Conservation (phyloP, 2,113 vertebrate genomes). For the Cinclus mexicanus region DNA sequence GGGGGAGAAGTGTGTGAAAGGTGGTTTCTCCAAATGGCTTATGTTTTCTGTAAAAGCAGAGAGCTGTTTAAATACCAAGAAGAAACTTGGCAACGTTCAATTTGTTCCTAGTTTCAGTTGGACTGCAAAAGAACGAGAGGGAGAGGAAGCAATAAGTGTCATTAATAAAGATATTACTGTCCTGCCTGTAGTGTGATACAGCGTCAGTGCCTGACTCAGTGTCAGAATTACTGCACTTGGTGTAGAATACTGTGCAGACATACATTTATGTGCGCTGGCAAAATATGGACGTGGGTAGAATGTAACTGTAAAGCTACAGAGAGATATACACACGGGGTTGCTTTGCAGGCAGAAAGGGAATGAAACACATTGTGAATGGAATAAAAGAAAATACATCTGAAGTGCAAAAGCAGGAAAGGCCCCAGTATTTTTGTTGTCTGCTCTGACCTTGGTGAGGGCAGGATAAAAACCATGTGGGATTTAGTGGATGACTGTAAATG, state of each 20-base stretch:
- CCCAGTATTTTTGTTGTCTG: not conserved
- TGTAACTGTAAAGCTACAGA: not conserved
- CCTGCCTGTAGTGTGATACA: not conserved
- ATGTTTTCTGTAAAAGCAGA: slow-evolving; percentile 1
- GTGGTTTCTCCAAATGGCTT: not conserved
- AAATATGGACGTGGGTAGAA: not conserved
- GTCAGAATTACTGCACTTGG: not conserved
- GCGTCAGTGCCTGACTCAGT: not conserved
- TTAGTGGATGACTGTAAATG: not conserved
- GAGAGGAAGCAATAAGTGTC: not conserved
- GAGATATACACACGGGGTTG: accelerated
- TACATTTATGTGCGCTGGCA: not conserved
- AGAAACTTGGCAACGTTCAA: not conserved
- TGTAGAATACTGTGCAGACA: not conserved
- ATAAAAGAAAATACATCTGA: not conserved
- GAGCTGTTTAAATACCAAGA: slow-evolving; percentile 24
- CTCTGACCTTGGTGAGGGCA: not conserved
- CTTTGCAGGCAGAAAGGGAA: not conserved
- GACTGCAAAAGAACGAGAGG: slow-evolving; percentile 7
- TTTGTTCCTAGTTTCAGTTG: not conserved
- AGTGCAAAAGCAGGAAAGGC: not conserved
- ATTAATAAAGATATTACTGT: not conserved
- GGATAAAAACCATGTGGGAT: not conserved
- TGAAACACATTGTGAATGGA: not conserved
- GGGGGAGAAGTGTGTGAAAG: not conserved